Evolutionary conservation across 2,888 invertebrate species (phyloP), one percentile per base, ranked within the genome.

Genomic region (Myathropa florea): DNA sequence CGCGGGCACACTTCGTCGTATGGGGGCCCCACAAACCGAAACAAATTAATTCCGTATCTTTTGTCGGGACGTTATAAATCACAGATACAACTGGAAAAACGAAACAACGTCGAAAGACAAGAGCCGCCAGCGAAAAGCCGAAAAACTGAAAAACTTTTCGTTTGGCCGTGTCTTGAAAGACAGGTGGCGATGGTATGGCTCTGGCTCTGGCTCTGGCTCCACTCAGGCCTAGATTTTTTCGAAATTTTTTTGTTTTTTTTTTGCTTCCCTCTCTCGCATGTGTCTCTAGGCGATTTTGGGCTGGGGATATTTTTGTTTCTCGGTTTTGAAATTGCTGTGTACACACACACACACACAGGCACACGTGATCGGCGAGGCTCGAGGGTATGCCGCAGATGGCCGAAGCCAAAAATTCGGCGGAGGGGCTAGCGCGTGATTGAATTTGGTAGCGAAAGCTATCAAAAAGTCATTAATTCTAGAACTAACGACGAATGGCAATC

Each of bases 61-160:
- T 85, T 85, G 82, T 77, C 85, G 85, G 85, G 82, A 85, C 59
- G 82, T 72, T 85, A 85, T 85, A 85, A 85, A 85, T 85, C 85
- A 82, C 60, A 68, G 85, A 72, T 81, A 71, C 75, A 84, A 81
- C 46, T 46, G 46, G 46, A 14, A 76, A 71, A 65, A 75, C 59
- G 36, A 73, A 30, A 59, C 59, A 55, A 64, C 30, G 55, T 59
- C n/a, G 21, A 63, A 82, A 73, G 82, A 82, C 85, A 85, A 82
- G 82, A 77, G 85, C 72, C 72, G 81, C 77, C 63, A 81, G 67
- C 71, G 57, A 39, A 63, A 77, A 72, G 55, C 81, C 67, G 83
- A 79, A 71, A 71, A 73, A 68, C 46, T 46, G 46, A 46, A 46
- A 46, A 46, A 46, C 46, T 24, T 46, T 46, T 46, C 46, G 46